phyloP scores from a whole-genome alignment of 2,113 vertebrate species.

The Ahaetulla prasina region DNA sequence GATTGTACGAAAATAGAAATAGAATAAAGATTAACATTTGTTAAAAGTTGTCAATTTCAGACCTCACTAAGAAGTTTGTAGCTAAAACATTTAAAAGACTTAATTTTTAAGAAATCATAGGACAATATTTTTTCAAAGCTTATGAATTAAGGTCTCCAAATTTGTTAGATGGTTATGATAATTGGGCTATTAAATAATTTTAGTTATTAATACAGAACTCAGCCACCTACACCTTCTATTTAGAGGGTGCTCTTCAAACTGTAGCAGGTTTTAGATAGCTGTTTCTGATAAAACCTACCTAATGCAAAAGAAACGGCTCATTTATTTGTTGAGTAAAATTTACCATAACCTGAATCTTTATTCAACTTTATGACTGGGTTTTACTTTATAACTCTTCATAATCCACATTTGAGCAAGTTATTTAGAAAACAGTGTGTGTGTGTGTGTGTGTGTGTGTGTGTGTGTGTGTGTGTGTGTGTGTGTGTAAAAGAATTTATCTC shows the following conservation, averaged over 20 bases:
- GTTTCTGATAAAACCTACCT: not conserved
- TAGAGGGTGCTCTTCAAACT: not conserved
- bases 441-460: too few relatives aligned
- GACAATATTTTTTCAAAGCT: not conserved
- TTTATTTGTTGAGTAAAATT: not conserved
- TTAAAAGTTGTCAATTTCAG: constrained; percentile 6
- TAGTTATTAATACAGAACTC: constrained; percentile 3
- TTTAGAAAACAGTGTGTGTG: not conserved
- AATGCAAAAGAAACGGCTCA: not conserved
- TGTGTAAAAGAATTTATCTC: not conserved
- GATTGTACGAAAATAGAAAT: not conserved
- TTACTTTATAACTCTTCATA: not conserved
- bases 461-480: too few relatives aligned
- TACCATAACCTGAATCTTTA: not conserved
- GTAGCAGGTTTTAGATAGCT: not conserved
- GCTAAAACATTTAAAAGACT: not conserved
- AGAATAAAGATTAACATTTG: not conserved
- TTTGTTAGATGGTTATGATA: not conserved
- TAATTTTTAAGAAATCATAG: not conserved
- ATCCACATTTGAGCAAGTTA: not conserved
- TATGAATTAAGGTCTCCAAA: not conserved
- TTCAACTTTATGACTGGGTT: not conserved
- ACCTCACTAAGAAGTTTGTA: not conserved
- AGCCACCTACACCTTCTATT: constrained; percentile 19
- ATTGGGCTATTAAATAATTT: constrained; percentile 13